These are phyloP conservation scores for Caranx ignobilis DNA, from an alignment of 2,113 vertebrate species.

Conservation along the genomic window DNA sequence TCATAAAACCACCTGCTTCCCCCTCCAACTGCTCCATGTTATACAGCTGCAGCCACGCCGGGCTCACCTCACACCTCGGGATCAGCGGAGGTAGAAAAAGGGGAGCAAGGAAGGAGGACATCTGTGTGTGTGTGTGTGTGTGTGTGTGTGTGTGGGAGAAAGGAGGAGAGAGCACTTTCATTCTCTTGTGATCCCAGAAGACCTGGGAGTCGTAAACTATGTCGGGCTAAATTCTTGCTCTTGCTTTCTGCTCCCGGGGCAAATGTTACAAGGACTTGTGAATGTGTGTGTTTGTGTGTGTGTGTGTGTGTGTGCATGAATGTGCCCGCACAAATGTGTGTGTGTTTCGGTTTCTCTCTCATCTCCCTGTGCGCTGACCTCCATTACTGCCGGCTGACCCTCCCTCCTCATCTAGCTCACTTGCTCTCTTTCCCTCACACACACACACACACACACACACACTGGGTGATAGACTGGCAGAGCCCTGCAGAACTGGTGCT, in stretches of 20 bases:
- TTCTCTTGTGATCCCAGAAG: slow-evolving; percentile 50
- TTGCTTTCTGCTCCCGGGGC: slow-evolving; percentile 42
- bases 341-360: slow-evolving; percentile 66
- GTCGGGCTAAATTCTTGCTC: slow-evolving; percentile 65
- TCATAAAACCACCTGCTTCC: slow-evolving; percentile 64
- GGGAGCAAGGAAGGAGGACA: slow-evolving; percentile 4
- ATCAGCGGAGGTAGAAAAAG: slow-evolving; percentile 21
- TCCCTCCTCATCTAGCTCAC: slow-evolving; percentile 43
- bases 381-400: slow-evolving; percentile 79
- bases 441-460: slow-evolving; percentile 34
- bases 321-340: neutral
- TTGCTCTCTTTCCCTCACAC: slow-evolving; percentile 42
- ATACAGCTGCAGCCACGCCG: slow-evolving; percentile 16
- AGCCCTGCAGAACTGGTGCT: slow-evolving; percentile 7
- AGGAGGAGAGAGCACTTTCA: slow-evolving; percentile 37
- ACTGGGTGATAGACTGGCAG: slow-evolving; percentile 20
- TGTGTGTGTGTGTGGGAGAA: neutral
- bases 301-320: slow-evolving; percentile 1
- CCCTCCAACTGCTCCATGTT: neutral
- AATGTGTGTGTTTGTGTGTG: slow-evolving; percentile 39
- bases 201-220: slow-evolving; percentile 62
- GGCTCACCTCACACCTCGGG: neutral
- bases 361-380: slow-evolving; percentile 75
- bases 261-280: slow-evolving; percentile 27
- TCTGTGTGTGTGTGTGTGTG: neutral